These are phyloP conservation scores for Griposia aprilina DNA, from an alignment of 2,888 invertebrate genomes.

Conservation along the genomic window DNA sequence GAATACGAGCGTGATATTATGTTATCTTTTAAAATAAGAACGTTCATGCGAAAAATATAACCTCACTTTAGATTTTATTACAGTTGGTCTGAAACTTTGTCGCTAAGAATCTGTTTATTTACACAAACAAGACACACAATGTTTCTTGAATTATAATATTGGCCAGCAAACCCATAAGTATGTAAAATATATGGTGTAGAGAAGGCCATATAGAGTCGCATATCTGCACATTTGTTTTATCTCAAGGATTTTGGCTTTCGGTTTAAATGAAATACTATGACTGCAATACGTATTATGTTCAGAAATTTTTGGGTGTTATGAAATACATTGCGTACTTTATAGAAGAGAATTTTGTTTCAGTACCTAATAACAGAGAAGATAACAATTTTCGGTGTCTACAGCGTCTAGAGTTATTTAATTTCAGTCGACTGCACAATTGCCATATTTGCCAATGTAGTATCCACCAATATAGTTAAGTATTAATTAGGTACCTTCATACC, in stretches of 20 bases:
- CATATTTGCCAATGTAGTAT: slow-evolving; percentile 27
- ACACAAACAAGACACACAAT: slow-evolving; percentile 41
- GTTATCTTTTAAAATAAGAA: slow-evolving; percentile 27
- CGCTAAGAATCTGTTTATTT: slow-evolving; percentile 52
- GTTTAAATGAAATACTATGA: slow-evolving; percentile 19
- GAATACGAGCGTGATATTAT: not conserved
- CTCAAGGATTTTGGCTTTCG: slow-evolving; percentile 7
- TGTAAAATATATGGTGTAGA: slow-evolving; percentile 18
- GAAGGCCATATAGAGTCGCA: slow-evolving; percentile 5
- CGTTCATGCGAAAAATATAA: slow-evolving; percentile 15
- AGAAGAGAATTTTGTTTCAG: not conserved
- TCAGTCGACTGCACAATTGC: slow-evolving; percentile 16
- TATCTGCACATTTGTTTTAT: slow-evolving; percentile 30
- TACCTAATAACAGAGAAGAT: not conserved
- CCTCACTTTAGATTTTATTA: slow-evolving; percentile 44
- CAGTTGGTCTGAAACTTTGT: slow-evolving; percentile 50
- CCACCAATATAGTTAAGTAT: slow-evolving; percentile 33
- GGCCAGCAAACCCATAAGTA: slow-evolving; percentile 24
- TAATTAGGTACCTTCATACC: not conserved
- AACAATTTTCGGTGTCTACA: not conserved
- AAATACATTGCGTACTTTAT: not conserved
- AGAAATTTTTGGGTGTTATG: not conserved
- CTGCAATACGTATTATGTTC: not conserved
- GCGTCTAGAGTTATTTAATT: slow-evolving; percentile 37
- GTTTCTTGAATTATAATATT: slow-evolving; percentile 54